Evolutionary conservation across 2,888 invertebrate genomes (phyloP), one percentile per base, ranked within the genome.

Genomic region (Ashinkailepas kermadecensis): DNA sequence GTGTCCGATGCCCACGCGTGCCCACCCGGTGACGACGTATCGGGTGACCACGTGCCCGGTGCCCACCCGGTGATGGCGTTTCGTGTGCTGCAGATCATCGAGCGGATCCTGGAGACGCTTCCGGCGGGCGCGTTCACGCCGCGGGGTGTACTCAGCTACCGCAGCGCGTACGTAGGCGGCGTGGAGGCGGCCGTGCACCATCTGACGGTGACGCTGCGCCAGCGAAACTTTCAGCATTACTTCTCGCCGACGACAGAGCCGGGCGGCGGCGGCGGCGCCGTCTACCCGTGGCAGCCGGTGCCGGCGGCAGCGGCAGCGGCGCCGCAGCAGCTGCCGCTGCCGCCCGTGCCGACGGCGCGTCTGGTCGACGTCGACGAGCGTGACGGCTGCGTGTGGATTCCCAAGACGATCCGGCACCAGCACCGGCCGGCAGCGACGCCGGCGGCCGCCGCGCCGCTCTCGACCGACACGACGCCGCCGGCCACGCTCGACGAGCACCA

Each of bases 351-450:
- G 12, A 78, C 78, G 11, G 78, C 57, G 2, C 78, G 78, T 8
- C 78, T 78, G 57, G 78, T 78, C 11, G 78, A 78, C 58, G 78
- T 78, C 23, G 58, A 15, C n/a, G 58, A 58, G 23, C 57, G 57
- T 10, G 56, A 11, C 23, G 23, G 15, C 58, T 6, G 13, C 58
- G 58, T 57, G 23, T 74, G 74, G 74, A 74, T 74, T 21, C 74
- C 74, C 2, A 74, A 74, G 74, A 74, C 74, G 54, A 74, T 74
- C 54, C 74, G 74, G 18, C 74, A 74, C 54, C 74, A 74, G 74
- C 15, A 4, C 21, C 39, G 39, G 70, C 39, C 25, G 67, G 15
- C 25, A 7, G 18, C 70, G 13, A 54, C 39, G 39, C 54, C 12
- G 39, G 54, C 23, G 18, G 8, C 54, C 21, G 13, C 74, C 21